Percentiles rank a stretch among this genome's conserved stretches.
phyloP scores from a whole-genome alignment of 2,797 vertebrate genomes.

The Acropternis orthonyx region DNA sequence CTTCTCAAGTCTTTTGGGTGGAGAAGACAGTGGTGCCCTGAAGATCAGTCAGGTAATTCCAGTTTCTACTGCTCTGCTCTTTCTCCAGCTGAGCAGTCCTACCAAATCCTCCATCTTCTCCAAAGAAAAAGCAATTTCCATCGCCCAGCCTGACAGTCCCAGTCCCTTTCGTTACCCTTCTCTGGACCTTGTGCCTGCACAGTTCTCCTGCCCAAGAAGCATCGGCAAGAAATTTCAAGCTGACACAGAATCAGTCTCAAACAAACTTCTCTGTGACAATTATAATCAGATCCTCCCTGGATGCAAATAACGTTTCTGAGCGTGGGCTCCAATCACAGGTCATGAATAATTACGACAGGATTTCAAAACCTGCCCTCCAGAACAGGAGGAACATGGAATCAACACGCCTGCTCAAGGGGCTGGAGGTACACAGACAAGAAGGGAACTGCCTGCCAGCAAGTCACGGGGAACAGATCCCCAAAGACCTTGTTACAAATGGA shows the following conservation, averaged over 20 bases:
- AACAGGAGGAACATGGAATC: not conserved
- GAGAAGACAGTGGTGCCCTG: not conserved
- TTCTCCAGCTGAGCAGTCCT: not conserved
- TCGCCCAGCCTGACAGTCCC: not conserved
- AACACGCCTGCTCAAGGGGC: not conserved
- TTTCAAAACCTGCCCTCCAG: slow-evolving; percentile 6
- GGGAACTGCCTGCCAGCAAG: not conserved
- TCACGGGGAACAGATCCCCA: not conserved
- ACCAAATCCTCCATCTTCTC: not conserved
- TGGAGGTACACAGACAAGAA: not conserved
- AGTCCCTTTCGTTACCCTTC: not conserved
- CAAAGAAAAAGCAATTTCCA: not conserved
- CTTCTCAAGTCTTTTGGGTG: not conserved
- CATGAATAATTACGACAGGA: not conserved
- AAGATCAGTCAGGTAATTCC: not conserved
- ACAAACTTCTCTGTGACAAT: not conserved
- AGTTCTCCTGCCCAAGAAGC: not conserved
- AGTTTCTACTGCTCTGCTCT: not conserved
- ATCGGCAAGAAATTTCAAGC: not conserved
- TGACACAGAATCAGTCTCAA: not conserved
- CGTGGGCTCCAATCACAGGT: not conserved
- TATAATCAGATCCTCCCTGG: slow-evolving; percentile 53
- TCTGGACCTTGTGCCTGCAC: not conserved
- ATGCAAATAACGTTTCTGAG: slow-evolving; percentile 10
- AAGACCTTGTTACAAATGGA: not conserved